Evolutionary conservation across 2,113 vertebrate genomes (phyloP).

Genomic region (Varanus komodoensis): DNA sequence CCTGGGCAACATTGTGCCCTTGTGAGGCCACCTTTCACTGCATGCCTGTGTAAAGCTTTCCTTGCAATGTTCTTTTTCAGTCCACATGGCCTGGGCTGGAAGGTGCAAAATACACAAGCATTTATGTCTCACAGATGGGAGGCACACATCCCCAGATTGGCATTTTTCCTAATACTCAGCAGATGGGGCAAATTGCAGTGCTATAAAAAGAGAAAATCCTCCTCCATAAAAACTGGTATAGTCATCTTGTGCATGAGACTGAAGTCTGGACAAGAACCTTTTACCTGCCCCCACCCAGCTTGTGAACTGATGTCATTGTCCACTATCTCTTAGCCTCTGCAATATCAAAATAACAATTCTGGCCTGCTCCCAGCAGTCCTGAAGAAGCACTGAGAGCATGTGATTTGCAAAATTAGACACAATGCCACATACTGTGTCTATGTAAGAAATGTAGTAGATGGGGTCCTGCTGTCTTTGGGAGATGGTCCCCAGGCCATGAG

Average conservation of each 20-base stretch:
- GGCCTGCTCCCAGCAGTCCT: background rate
- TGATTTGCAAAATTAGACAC: background rate
- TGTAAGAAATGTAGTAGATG: too few species aligned
- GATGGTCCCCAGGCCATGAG: too few species aligned
- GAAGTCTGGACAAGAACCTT: background rate
- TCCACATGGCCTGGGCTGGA: background rate
- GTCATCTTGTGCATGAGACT: background rate
- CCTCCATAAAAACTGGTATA: background rate
- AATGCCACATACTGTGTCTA: background rate
- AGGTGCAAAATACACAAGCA: background rate
- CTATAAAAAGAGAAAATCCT: background rate
- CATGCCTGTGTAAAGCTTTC: constrained; percentile 46
- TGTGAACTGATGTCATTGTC: background rate
- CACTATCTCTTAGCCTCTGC: background rate
- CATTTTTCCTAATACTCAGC: background rate
- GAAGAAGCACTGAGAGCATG: background rate
- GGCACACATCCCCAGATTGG: background rate
- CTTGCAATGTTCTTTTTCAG: background rate
- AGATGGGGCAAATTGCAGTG: background rate
- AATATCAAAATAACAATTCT: background rate
- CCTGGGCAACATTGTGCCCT: constrained; percentile 65
- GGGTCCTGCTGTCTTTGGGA: too few species aligned
- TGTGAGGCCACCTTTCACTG: constrained; percentile 65
- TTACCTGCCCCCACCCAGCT: background rate
- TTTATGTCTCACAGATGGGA: background rate